Conservation (phyloP, 2,797 vertebrate genomes). For the Coregonus ussuriensis region DNA sequence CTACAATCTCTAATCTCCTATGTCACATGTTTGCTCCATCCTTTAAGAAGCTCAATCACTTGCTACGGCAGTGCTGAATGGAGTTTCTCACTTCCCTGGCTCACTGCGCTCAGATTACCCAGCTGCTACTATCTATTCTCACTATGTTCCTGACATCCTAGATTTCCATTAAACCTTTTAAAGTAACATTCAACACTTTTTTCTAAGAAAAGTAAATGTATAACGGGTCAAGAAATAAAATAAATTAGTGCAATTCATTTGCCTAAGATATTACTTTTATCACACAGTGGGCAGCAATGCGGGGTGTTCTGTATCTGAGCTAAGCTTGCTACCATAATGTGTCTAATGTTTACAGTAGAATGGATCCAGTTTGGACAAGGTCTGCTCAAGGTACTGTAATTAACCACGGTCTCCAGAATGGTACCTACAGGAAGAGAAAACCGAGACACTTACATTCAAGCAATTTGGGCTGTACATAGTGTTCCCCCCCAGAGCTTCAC, state of each 20-base stretch:
- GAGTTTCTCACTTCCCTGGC: neutral
- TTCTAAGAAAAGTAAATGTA: neutral
- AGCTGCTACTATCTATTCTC: neutral
- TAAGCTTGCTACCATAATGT: neutral
- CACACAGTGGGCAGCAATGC: neutral
- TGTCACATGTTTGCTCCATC: slow-evolving; percentile 46
- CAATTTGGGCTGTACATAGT: slow-evolving; percentile 97
- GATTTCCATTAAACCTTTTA: slow-evolving; percentile 2
- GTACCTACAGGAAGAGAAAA: neutral
- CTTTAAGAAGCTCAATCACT: slow-evolving; percentile 15
- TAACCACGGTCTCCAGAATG: neutral
- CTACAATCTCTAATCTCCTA: slow-evolving; percentile 76
- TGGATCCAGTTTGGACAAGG: neutral
- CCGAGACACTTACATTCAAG: slow-evolving; percentile 89
- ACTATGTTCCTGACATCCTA: neutral
- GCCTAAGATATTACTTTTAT: neutral
- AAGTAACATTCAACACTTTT: neutral
- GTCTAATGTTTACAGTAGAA: neutral
- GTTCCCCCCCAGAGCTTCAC: slow-evolving; percentile 93
- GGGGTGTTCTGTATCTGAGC: neutral
- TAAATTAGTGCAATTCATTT: neutral
- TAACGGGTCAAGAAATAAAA: neutral
- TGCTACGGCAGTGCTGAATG: neutral
- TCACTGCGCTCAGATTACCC: slow-evolving; percentile 7
- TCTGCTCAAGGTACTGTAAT: neutral